Conservation (phyloP, 1,140 invertebrate species). For the Nautilus pompilius region DNA sequence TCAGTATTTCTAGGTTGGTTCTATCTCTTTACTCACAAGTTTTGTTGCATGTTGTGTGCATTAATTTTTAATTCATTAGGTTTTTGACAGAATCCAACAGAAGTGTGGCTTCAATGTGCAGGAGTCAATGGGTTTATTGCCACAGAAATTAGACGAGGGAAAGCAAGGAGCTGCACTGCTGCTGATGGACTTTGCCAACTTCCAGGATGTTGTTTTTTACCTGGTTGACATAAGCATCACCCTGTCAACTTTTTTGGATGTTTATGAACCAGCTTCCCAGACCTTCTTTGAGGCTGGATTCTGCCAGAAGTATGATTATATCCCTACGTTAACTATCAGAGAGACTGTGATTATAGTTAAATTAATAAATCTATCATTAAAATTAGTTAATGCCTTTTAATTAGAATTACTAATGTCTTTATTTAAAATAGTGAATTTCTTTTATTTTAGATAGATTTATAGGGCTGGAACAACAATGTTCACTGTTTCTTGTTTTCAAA, state of each 20-base stretch:
- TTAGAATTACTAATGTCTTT: too few species aligned
- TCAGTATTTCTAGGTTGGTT: neutral
- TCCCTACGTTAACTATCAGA: neutral
- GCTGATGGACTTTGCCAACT: slow-evolving; percentile 39
- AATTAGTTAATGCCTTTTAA: too few species aligned
- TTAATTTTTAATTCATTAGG: slow-evolving; percentile 34
- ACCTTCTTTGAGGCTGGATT: slow-evolving; percentile 55
- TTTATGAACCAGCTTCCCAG: slow-evolving; percentile 60
- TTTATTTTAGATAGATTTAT: too few species aligned
- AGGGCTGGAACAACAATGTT: too few species aligned
- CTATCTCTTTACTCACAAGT: neutral
- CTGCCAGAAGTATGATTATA: slow-evolving; percentile 23
- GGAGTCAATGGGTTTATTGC: slow-evolving; percentile 11
- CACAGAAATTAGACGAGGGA: slow-evolving; percentile 30
- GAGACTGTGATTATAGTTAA: too few species aligned
- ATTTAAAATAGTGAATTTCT: too few species aligned
- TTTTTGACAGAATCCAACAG: slow-evolving; percentile 53
- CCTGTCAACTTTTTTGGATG: slow-evolving; percentile 64
- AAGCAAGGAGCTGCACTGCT: slow-evolving; percentile 9
- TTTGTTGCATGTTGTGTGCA: too few species aligned
- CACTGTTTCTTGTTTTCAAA: too few species aligned
- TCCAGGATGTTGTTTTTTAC: slow-evolving; percentile 71
- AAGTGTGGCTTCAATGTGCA: slow-evolving; percentile 58
- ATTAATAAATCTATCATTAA: too few species aligned
- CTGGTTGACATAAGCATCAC: slow-evolving; percentile 69